Evolutionary conservation across 2,113 vertebrate genomes (phyloP).

Genomic region (Diadophis punctatus): DNA sequence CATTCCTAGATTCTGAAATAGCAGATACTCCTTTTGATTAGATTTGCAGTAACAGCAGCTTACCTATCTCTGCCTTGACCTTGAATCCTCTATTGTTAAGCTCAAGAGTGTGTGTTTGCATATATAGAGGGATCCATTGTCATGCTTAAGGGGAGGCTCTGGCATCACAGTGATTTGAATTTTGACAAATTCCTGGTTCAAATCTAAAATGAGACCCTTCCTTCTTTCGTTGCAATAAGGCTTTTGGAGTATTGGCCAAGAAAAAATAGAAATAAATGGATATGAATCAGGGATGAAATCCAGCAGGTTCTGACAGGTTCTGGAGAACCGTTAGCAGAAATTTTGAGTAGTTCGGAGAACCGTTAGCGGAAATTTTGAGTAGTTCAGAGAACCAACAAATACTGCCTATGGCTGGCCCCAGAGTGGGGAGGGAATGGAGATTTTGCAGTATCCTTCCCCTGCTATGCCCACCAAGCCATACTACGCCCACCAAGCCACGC

Average conservation of each 20-base stretch:
- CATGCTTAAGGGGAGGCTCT: not conserved
- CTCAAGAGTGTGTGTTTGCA: not conserved
- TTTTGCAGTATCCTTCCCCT: too few species aligned
- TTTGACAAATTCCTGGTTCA: not conserved
- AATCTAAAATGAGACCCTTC: not conserved
- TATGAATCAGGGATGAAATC: too few species aligned
- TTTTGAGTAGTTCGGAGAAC: too few species aligned
- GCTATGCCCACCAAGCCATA: too few species aligned
- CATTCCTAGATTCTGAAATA: not conserved
- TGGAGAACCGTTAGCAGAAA: too few species aligned
- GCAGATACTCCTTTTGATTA: not conserved
- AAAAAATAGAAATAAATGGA: not conserved
- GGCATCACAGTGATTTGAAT: not conserved
- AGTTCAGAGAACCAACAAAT: too few species aligned
- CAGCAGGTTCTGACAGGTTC: too few species aligned
- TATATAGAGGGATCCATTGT: not conserved
- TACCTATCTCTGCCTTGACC: not conserved
- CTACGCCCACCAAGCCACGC: too few species aligned
- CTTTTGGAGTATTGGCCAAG: not conserved
- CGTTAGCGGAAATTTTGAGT: too few species aligned
- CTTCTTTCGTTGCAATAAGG: not conserved
- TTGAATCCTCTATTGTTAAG: not conserved
- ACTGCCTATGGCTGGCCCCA: too few species aligned
- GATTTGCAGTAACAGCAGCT: not conserved
- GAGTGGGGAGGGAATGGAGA: too few species aligned